These are phyloP conservation scores for Antheraea mylitta DNA, from an alignment of 1,140 invertebrate genomes.

Conservation along the genomic window DNA sequence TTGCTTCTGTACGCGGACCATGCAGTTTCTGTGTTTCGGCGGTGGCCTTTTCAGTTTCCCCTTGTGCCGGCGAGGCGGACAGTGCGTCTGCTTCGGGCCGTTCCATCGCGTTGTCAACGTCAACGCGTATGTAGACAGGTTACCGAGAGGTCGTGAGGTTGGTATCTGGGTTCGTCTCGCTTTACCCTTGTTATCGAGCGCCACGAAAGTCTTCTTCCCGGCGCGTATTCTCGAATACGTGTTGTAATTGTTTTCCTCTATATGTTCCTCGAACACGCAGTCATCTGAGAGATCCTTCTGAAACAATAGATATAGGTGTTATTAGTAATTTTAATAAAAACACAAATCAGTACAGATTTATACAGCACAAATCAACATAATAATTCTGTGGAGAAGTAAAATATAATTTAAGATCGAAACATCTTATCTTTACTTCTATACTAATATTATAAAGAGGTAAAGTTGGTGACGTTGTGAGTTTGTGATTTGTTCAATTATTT, in stretches of 20 bases:
- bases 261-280: conserved; percentile 91
- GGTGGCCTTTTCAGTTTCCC: conserved; percentile 64
- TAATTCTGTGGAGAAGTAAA: no score
- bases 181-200: conserved; percentile 85
- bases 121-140: conserved; percentile 85
- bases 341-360: no score
- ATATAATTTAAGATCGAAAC: no score
- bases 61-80: conserved; percentile 53
- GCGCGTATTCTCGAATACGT: conserved; percentile 88
- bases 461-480: no score
- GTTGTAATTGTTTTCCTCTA: conserved; percentile 91
- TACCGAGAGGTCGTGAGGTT: conserved; percentile 83
- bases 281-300: conserved; percentile 90
- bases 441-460: no score
- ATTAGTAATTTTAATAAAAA: no score
- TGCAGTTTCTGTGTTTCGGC: conserved; percentile 61
- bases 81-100: conserved; percentile 49
- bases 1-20: conserved; percentile 57
- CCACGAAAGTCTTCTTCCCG: conserved; percentile 86
- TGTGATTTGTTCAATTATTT: no score
- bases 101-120: conserved; percentile 82
- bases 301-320: conserved; percentile 78
- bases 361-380: no score
- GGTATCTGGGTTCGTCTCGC: conserved; percentile 85
- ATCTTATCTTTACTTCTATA: no score